These are phyloP conservation scores for Atherix ibis DNA, from an alignment of 2,888 invertebrate genomes.

Conservation along the genomic window DNA sequence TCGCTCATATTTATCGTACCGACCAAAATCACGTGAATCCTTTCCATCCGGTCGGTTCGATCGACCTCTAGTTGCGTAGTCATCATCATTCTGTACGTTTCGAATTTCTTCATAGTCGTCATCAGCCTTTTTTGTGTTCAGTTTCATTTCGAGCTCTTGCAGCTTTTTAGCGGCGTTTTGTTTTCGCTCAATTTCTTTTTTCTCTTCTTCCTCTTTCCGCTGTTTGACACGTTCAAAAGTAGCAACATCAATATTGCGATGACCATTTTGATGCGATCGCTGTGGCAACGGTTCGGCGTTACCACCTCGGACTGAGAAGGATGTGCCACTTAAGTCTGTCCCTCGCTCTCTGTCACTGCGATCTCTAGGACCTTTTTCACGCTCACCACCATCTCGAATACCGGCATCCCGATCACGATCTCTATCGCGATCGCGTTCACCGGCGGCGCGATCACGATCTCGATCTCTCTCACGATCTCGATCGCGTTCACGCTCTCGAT, in stretches of 20 bases:
- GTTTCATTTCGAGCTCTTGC: slow-evolving; percentile 50
- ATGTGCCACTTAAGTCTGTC: slow-evolving; percentile 23
- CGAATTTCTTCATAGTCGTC: slow-evolving; percentile 23
- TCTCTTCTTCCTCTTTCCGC: slow-evolving; percentile 78
- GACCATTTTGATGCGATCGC: slow-evolving; percentile 35
- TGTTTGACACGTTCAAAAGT: slow-evolving; percentile 72
- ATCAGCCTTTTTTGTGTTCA: slow-evolving; percentile 40
- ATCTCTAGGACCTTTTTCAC: slow-evolving; percentile 18
- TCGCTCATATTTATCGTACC: slow-evolving; percentile 13
- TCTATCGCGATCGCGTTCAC: slow-evolving; percentile 10
- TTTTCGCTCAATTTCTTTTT: slow-evolving; percentile 50
- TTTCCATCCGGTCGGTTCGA: slow-evolving; percentile 6
- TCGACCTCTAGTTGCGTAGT: slow-evolving; percentile 12
- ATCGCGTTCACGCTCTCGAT: slow-evolving; percentile 15
- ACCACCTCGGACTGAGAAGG: no score
- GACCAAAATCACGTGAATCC: slow-evolving; percentile 13
- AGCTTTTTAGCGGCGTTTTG: slow-evolving; percentile 46
- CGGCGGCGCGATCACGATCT: slow-evolving; percentile 10
- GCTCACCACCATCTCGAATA: not conserved
- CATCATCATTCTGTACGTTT: slow-evolving; percentile 13
- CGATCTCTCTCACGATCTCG: slow-evolving; percentile 26
- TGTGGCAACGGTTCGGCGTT: slow-evolving; percentile 10
- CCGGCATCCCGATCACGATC: slow-evolving; percentile 9
- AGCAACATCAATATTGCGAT: slow-evolving; percentile 52
- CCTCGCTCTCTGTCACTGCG: slow-evolving; percentile 13